Conservation (phyloP, 2,888 invertebrate genomes). For the Caenorhabditis macrosperma region DNA sequence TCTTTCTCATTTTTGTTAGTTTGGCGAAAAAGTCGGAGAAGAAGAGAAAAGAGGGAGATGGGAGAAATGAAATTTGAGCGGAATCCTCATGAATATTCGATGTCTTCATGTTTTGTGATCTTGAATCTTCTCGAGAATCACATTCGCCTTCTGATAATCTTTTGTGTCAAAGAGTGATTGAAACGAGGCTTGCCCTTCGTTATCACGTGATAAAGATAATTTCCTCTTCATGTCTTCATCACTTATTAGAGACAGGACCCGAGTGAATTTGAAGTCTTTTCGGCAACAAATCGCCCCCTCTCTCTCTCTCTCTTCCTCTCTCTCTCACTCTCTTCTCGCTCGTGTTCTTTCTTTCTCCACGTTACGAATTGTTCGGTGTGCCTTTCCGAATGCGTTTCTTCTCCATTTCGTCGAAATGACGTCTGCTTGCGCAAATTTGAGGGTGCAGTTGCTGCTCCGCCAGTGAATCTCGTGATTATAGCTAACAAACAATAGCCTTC, state of each 20-base stretch:
- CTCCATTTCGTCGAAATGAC: constrained; percentile 8
- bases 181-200: background rate
- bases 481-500: background rate
- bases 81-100: constrained; percentile 35
- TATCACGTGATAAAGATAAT: constrained; percentile 3
- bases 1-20: constrained; percentile 9
- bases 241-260: constrained; percentile 15
- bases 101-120: constrained; percentile 12
- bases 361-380: constrained; percentile 38
- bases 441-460: background rate
- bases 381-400: constrained; percentile 23
- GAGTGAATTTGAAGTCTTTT: constrained; percentile 21
- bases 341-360: constrained; percentile 12
- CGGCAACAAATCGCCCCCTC: constrained; percentile 30
- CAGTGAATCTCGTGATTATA: background rate
- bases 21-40: constrained; percentile 23
- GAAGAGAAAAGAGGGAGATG: background rate
- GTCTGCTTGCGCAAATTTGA: constrained; percentile 16
- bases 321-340: background rate
- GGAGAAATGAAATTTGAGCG: constrained; percentile 27
- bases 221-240: constrained; percentile 10
- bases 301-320: constrained; percentile 4
- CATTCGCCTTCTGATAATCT: background rate
- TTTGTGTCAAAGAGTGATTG: background rate
- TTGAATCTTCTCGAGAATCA: background rate